phyloP scores from a whole-genome alignment of 2,888 invertebrate species.

The Cerastoderma edule region DNA sequence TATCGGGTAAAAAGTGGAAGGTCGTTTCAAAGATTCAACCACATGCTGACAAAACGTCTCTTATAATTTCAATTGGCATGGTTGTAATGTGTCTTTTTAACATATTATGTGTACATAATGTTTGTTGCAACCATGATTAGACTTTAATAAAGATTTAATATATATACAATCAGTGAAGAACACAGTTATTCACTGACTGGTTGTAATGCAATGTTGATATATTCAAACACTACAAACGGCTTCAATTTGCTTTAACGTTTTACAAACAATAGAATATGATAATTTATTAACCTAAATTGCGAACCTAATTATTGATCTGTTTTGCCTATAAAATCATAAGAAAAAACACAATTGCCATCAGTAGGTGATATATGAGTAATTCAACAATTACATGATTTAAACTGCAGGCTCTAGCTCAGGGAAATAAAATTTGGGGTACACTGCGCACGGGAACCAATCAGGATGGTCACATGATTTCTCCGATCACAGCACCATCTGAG shows the following conservation, averaged over 20 bases:
- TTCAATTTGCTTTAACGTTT: background rate
- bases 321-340: too few species aligned
- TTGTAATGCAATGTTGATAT: too few species aligned
- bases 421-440: constrained; percentile 53
- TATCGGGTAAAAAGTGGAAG: background rate
- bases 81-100: too few species aligned
- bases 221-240: too few species aligned
- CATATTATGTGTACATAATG: too few species aligned
- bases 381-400: background rate
- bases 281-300: background rate
- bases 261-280: background rate
- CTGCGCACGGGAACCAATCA: constrained; percentile 53
- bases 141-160: too few species aligned
- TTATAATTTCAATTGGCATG: too few species aligned
- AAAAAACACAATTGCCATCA: too few species aligned
- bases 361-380: background rate
- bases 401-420: constrained; percentile 33
- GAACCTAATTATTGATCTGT: background rate
- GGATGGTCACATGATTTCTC: constrained; percentile 49
- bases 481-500: constrained; percentile 58
- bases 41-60: too few species aligned
- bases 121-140: too few species aligned
- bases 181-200: too few species aligned
- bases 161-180: too few species aligned
- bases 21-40: background rate